Evolutionary conservation across 1,140 invertebrate species (phyloP).

Genomic region (Potamilus streckersoni): DNA sequence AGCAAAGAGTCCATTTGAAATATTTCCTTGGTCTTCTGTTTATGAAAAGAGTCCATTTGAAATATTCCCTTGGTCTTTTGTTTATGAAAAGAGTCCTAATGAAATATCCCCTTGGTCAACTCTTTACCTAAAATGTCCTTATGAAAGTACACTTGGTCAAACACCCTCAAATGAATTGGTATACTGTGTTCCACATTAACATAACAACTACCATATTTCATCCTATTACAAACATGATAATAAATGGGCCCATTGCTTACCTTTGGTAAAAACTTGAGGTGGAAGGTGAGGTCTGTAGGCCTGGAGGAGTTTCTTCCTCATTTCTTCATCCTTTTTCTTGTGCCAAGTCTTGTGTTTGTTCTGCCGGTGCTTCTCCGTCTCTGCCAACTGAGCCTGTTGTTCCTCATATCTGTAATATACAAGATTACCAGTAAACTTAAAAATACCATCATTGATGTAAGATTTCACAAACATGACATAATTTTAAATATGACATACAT

Average conservation of each 20-base stretch:
- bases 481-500: too few species aligned
- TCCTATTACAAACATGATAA: background rate
- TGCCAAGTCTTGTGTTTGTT: constrained; percentile 18
- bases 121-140: too few species aligned
- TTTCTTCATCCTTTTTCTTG: constrained; percentile 27
- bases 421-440: background rate
- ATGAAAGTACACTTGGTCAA: too few species aligned
- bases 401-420: constrained; percentile 17
- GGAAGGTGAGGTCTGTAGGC: constrained; percentile 30
- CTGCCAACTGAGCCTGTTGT: constrained; percentile 10
- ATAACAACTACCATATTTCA: background rate
- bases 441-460: too few species aligned
- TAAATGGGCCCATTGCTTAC: background rate
- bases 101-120: too few species aligned
- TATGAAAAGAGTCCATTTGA: too few species aligned
- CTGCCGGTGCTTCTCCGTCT: constrained; percentile 6
- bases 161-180: background rate
- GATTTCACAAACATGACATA: too few species aligned
- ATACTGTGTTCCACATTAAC: background rate
- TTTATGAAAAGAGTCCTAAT: too few species aligned
- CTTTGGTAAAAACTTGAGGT: constrained; percentile 21
- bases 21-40: too few species aligned
- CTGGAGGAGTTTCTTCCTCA: constrained; percentile 20
- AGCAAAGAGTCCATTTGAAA: too few species aligned
- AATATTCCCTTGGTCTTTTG: too few species aligned